A percentile compares a stretch with the other conserved stretches of the same genome.
Conservation (phyloP, 2,797 vertebrate genomes). For the Chrysocyon brachyurus region DNA sequence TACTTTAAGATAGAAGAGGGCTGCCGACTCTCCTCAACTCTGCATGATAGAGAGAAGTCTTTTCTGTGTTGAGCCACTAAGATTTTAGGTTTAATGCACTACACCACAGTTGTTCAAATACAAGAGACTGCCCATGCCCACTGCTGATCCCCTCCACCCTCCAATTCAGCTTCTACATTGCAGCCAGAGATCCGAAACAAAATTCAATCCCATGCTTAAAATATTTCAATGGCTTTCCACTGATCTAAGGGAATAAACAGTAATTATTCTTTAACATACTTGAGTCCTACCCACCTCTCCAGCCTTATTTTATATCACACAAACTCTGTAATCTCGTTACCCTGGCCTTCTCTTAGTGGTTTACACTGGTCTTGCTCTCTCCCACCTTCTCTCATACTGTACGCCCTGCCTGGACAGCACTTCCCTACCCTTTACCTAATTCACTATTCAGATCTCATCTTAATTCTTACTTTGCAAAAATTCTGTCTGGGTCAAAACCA, state of each 20-base stretch:
- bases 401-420: neutral
- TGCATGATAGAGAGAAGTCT: neutral
- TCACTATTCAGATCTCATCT: neutral
- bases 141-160: neutral
- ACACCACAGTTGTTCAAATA: neutral
- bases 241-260: neutral
- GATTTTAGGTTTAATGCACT: neutral
- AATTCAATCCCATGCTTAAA: neutral
- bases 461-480: constrained; percentile 34
- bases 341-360: neutral
- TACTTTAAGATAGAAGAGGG: neutral
- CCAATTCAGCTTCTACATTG: neutral
- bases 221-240: neutral
- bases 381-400: neutral
- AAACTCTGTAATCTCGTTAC: neutral
- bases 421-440: neutral
- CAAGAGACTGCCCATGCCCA: neutral
- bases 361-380: neutral
- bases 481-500: neutral
- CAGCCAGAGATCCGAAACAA: neutral
- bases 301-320: neutral
- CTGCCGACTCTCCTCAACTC: neutral
- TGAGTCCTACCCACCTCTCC: neutral
- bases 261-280: neutral
- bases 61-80: neutral